Conservation (phyloP, 2,113 vertebrate genomes). For the Ctenodactylus gundi region DNA sequence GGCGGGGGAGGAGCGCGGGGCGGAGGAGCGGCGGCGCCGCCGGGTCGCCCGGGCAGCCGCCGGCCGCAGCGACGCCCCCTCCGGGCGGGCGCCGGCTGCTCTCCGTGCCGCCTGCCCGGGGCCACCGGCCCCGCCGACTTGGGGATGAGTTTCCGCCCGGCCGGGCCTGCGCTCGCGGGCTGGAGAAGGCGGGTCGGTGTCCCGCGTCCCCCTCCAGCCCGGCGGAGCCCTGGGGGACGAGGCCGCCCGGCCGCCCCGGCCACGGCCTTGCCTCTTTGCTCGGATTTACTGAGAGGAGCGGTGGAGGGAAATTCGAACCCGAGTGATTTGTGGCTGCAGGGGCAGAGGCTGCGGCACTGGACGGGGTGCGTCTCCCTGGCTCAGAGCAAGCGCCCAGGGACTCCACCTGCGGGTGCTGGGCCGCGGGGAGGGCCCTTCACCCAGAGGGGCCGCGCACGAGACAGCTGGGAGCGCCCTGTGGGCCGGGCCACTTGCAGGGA, state of each 20-base stretch:
- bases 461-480: neutral
- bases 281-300: neutral
- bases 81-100: too few relatives aligned
- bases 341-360: neutral
- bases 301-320: constrained; percentile 63
- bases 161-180: too few relatives aligned
- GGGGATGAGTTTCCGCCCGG: constrained; percentile 19
- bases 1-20: neutral
- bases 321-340: neutral
- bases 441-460: neutral
- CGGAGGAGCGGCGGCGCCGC: neutral
- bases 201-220: neutral
- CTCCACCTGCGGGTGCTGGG: too few relatives aligned
- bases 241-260: too few relatives aligned
- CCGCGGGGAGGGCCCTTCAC: too few relatives aligned
- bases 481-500: too few relatives aligned
- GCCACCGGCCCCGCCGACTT: neutral
- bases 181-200: neutral
- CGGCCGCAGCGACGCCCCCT: too few relatives aligned
- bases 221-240: neutral
- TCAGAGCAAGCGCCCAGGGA: neutral
- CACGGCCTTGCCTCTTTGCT: neutral
- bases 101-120: neutral
- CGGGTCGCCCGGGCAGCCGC: too few relatives aligned
- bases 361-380: rapidly evolving